Evolutionary conservation across 2,113 vertebrate genomes (phyloP).

Genomic region (Boleophthalmus pectinirostris): DNA sequence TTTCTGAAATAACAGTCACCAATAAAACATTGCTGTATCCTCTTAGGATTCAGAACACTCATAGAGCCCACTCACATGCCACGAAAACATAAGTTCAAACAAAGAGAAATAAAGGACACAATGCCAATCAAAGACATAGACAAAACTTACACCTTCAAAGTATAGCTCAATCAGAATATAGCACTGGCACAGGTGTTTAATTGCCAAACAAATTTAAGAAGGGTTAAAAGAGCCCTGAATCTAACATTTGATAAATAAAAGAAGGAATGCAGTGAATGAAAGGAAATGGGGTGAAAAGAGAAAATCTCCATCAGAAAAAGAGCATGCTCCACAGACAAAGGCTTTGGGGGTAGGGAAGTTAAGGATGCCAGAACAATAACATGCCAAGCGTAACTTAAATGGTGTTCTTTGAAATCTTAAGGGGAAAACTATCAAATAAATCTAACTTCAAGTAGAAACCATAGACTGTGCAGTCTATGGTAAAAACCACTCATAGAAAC

Average conservation of each 20-base stretch:
- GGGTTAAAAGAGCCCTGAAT: not conserved
- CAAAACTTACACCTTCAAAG: not conserved
- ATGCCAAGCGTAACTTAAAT: constrained; percentile 3
- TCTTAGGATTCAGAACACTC: constrained; percentile 71
- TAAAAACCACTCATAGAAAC: constrained; percentile 30
- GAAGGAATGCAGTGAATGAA: not conserved
- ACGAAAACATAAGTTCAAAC: constrained; percentile 31
- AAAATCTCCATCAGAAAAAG: not conserved
- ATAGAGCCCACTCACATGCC: constrained; percentile 71
- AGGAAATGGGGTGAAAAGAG: not conserved
- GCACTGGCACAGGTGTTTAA: no score
- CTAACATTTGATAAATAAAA: not conserved
- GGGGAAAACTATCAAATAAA: not conserved
- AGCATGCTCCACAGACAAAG: not conserved
- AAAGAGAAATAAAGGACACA: not conserved
- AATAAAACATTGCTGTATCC: constrained; percentile 84
- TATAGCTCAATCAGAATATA: not conserved
- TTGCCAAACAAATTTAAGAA: not conserved
- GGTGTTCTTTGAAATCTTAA: not conserved
- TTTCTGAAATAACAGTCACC: constrained; percentile 88
- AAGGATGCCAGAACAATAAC: not conserved
- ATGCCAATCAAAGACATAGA: not conserved
- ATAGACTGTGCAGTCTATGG: no score
- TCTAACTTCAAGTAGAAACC: not conserved
- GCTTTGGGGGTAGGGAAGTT: not conserved